phyloP scores from a whole-genome alignment of 2,113 vertebrate species.

The Toxotes chatareus region DNA sequence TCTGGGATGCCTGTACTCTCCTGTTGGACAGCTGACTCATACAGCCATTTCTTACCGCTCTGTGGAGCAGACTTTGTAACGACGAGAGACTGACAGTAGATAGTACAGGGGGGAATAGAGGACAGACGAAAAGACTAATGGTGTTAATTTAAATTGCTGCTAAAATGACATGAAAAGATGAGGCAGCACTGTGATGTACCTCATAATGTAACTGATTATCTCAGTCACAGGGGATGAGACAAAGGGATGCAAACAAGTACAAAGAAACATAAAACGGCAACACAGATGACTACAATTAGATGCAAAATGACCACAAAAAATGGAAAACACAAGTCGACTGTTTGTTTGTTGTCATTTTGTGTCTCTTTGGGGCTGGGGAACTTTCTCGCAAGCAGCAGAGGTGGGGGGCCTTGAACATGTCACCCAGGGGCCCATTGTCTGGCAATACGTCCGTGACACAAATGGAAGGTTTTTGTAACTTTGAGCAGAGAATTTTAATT shows the following conservation, averaged over 20 bases:
- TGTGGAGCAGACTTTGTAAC: slow-evolving; percentile 12
- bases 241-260: neutral
- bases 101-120: neutral
- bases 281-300: neutral
- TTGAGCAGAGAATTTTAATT: no score
- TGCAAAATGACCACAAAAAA: neutral
- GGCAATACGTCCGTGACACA: no score
- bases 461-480: no score
- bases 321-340: no score
- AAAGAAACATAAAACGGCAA: neutral
- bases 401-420: no score
- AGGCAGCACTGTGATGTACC: neutral
- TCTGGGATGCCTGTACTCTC: slow-evolving; percentile 38
- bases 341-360: neutral
- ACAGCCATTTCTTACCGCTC: slow-evolving; percentile 13
- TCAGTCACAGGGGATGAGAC: neutral
- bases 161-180: neutral
- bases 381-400: no score
- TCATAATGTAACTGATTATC: neutral
- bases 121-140: slow-evolving; percentile 5
- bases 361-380: no score
- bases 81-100: neutral
- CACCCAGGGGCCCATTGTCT: no score
- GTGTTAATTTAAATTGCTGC: neutral
- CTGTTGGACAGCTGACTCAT: slow-evolving; percentile 48